Evolutionary conservation across 2,113 vertebrate species (phyloP).

Genomic region (Polypterus senegalus): DNA sequence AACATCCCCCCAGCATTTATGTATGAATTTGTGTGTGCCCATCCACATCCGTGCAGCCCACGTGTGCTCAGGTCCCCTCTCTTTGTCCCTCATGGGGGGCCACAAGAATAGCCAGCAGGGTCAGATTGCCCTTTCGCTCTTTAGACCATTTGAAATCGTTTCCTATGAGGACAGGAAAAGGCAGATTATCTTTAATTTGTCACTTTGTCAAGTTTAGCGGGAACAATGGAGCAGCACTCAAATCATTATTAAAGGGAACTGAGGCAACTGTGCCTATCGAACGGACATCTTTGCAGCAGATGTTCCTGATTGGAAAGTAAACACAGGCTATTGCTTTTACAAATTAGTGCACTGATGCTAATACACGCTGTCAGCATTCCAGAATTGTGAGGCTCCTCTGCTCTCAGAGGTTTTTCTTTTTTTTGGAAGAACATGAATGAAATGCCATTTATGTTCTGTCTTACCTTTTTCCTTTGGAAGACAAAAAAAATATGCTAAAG

Average conservation of each 20-base stretch:
- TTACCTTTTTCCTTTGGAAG: too few species aligned
- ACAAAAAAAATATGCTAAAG: too few species aligned
- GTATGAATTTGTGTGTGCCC: too few species aligned
- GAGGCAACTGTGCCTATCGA: constrained; percentile 34
- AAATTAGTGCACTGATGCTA: neutral
- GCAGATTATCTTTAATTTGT: constrained; percentile 15
- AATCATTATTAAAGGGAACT: constrained; percentile 12
- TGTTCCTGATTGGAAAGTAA: constrained; percentile 32
- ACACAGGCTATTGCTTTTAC: constrained; percentile 3
- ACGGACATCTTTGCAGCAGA: constrained; percentile 49
- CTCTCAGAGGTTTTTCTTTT: neutral
- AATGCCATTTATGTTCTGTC: too few species aligned
- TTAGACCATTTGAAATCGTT: constrained; percentile 21
- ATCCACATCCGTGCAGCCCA: too few species aligned
- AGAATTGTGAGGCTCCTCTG: neutral
- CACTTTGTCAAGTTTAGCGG: constrained; percentile 22
- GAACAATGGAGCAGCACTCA: constrained; percentile 9
- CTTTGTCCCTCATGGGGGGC: too few species aligned
- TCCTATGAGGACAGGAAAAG: constrained; percentile 29
- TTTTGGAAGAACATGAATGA: too few species aligned
- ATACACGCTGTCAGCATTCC: constrained; percentile 1
- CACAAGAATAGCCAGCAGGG: too few species aligned
- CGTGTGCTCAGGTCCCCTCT: too few species aligned
- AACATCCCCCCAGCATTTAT: too few species aligned
- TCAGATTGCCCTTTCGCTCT: constrained; percentile 3